phyloP scores from a whole-genome alignment of 2,113 vertebrate genomes.

The Noturus placidus region DNA sequence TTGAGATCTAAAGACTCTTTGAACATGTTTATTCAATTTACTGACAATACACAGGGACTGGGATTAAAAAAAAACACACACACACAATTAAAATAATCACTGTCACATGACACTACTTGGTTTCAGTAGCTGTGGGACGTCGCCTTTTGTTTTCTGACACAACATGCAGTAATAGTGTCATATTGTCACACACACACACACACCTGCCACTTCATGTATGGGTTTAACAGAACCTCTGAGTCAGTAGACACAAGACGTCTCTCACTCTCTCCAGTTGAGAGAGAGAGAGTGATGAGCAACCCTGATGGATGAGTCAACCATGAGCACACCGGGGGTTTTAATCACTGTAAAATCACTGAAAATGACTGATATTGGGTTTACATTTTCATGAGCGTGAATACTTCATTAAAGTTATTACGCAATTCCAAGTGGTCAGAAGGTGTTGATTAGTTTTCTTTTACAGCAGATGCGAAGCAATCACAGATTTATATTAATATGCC shows the following conservation, averaged over 20 bases:
- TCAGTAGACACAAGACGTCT: conserved; percentile 37
- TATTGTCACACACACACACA: not conserved
- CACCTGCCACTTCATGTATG: conserved; percentile 24
- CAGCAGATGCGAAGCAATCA: not conserved
- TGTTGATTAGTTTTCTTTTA: not conserved
- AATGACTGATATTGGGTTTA: not conserved
- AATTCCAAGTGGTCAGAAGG: not conserved
- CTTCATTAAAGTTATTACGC: not conserved
- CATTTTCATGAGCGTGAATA: not conserved
- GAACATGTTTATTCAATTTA: not conserved
- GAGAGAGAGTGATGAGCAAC: conserved; percentile 38
- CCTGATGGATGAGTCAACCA: conserved; percentile 14
- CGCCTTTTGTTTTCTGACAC: not conserved
- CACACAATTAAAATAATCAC: not conserved
- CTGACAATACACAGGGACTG: not conserved
- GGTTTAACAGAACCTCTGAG: conserved; percentile 30
- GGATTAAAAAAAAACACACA: not conserved
- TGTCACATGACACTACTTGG: not conserved
- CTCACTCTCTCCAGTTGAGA: conserved; percentile 30
- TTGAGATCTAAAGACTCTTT: not conserved
- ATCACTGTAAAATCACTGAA: conserved; percentile 1
- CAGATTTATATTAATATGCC: not conserved
- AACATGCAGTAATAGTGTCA: not conserved
- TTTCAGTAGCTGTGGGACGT: not conserved
- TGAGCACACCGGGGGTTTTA: not conserved